A percentile compares a stretch with the other conserved stretches of the same genome.
Conservation (phyloP, 2,888 invertebrate species). For the Platynereis dumerilii region DNA sequence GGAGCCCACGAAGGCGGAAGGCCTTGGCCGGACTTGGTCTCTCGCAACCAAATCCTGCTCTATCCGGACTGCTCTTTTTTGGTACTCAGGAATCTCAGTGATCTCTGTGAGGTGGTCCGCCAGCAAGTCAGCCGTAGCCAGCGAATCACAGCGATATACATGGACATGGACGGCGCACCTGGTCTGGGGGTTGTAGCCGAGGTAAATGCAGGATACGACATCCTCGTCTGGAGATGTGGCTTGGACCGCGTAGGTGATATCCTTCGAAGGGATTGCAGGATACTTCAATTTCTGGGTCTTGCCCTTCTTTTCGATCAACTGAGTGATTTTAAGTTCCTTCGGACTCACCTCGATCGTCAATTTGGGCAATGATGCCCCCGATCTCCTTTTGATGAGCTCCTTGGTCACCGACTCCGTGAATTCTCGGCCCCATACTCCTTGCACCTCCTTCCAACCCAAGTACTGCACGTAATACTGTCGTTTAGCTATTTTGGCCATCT, state of each 20-base stretch:
- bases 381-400: constrained; percentile 82
- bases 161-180: constrained; percentile 95
- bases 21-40: constrained; percentile 38
- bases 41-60: constrained; percentile 66
- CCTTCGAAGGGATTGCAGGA: constrained; percentile 54
- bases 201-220: constrained; percentile 89
- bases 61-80: constrained; percentile 83
- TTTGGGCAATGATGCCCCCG: constrained; percentile 88
- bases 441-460: constrained; percentile 93
- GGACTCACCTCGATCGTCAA: constrained; percentile 70
- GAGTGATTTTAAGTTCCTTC: constrained; percentile 93
- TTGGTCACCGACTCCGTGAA: constrained; percentile 84
- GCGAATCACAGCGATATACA: constrained; percentile 91
- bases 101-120: constrained; percentile 84
- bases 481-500: too few species aligned
- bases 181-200: constrained; percentile 92
- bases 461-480: constrained; percentile 69
- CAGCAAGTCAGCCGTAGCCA: constrained; percentile 88
- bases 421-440: constrained; percentile 83
- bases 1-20: constrained; percentile 3
- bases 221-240: constrained; percentile 75
- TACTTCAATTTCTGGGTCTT: constrained; percentile 78
- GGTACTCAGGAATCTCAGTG: constrained; percentile 80
- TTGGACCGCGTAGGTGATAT: constrained; percentile 80
- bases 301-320: constrained; percentile 68